Base-by-base conservation (phyloP, 2,113 vertebrate genomes). In the Blennius ocellaris region DNA sequence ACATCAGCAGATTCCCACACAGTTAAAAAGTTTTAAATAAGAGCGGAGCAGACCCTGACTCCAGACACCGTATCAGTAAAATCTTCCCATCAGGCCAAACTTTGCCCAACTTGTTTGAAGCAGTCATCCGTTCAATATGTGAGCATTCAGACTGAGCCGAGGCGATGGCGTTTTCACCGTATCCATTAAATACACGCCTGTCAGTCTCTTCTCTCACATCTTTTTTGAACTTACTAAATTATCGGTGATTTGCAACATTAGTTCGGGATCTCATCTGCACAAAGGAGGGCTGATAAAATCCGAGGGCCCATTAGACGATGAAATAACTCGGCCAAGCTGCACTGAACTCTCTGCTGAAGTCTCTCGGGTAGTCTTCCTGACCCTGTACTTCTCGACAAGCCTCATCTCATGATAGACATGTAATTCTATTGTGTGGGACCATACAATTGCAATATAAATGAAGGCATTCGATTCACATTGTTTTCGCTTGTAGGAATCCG, bases 181-280 rank as follows among this genome's bases (percentile, higher is more conserved):
- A 62, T 68, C 61, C 70, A 81, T 82, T 85, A 66, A 79, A 81
- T 74, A 76, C 49, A 17, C 57, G 8, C 69, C 60, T 69, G 65
- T 80, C 62, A 51, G 61, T 60, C 47, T 50, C 44, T 48, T 59
- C 59, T 77, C 55, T 81, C 38, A 30, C 73, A 41, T 77, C 15
- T 45, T 65, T 80, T 58, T 45, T 68, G 36, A 56, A 75, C 41
- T 74, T 49, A 59, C 51, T 60, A 66, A 74, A 82, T 87, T 58
- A 76, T 76, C 63, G 69, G 8, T 68, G 73, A 78, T 83, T 67
- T 83, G 80, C 70, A 85, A 68, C 84, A 90, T 87, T 89, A 84
- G 55, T 49, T 71, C 15, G 8, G 71, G 54, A 60, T 85, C 58
- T 78, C 68, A 74, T 85, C 76, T 36, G 62, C 55, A 82, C 76